Percentiles rank a stretch among this genome's conserved stretches.
phyloP scores from a whole-genome alignment of 2,888 invertebrate species.

The Melinaea marsaeus region DNA sequence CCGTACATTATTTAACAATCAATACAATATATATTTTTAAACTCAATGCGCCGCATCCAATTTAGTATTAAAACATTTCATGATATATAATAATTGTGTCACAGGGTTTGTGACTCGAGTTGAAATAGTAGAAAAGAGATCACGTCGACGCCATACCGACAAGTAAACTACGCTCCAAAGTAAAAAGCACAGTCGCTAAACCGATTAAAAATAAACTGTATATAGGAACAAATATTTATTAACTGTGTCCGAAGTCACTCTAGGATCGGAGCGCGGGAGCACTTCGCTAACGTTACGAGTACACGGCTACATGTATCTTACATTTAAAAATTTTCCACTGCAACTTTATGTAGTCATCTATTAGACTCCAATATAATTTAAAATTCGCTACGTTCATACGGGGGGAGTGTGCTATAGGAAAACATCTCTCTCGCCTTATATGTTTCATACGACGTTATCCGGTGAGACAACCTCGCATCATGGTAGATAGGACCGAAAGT shows the following conservation, averaged over 20 bases:
- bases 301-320: constrained; percentile 3
- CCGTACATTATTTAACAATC: not conserved
- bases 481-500: not conserved
- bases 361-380: no score
- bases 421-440: no score
- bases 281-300: constrained; percentile 8
- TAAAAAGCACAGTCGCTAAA: constrained; percentile 22
- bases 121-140: constrained; percentile 23
- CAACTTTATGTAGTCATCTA: not conserved
- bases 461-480: no score
- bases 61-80: constrained; percentile 41
- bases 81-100: constrained; percentile 27
- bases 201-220: constrained; percentile 24
- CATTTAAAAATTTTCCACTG: not conserved
- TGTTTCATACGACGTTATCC: no score
- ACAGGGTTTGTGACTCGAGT: constrained; percentile 22
- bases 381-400: no score
- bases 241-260: constrained; percentile 9
- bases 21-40: constrained; percentile 16
- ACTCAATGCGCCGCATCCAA: constrained; percentile 34
- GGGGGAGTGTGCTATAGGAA: no score
- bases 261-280: constrained; percentile 8
- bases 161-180: constrained; percentile 26
- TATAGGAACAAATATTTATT: constrained; percentile 36
- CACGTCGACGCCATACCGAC: constrained; percentile 25